Percentiles rank a stretch among this genome's conserved stretches.
Conservation (phyloP, 2,888 invertebrate genomes). For the Brachynemurus nebulosus region DNA sequence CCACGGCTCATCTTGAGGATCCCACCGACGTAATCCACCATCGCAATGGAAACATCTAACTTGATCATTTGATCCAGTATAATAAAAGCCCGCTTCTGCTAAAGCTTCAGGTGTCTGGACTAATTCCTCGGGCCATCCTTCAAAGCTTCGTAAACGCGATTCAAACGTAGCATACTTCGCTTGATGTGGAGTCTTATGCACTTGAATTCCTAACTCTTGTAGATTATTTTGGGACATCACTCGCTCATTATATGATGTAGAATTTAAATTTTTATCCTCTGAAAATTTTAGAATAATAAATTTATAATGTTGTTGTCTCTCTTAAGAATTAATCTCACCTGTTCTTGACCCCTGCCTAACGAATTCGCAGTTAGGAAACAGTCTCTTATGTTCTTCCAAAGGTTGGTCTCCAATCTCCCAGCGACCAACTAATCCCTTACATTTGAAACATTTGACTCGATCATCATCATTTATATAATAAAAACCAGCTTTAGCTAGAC, state of each 20-base stretch:
- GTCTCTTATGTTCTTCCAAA: constrained; percentile 48
- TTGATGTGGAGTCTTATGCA: constrained; percentile 46
- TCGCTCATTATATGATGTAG: constrained; percentile 30
- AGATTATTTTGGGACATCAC: constrained; percentile 32
- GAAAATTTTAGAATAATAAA: constrained; percentile 7
- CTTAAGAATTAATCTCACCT: neutral
- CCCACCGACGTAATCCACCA: constrained; percentile 84
- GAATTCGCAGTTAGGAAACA: constrained; percentile 45
- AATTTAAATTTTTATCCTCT: constrained; percentile 3
- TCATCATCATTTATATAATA: constrained; percentile 62
- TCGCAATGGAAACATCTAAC: constrained; percentile 92
- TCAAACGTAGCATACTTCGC: constrained; percentile 54
- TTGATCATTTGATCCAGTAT: constrained; percentile 56
- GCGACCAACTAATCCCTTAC: constrained; percentile 50
- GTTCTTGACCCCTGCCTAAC: constrained; percentile 25
- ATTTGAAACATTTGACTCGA: constrained; percentile 69
- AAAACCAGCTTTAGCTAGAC: constrained; percentile 72
- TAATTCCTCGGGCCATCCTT: constrained; percentile 61
- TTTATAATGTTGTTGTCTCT: neutral
- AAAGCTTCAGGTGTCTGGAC: constrained; percentile 63
- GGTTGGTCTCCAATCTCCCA: constrained; percentile 59
- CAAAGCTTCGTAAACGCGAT: constrained; percentile 52
- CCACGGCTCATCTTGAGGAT: constrained; percentile 83
- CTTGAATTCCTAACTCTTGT: constrained; percentile 43
- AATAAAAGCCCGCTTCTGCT: constrained; percentile 82